These are phyloP conservation scores for Artibeus jamaicensis DNA, from an alignment of 2,797 vertebrate genomes.

Conservation along the genomic window DNA sequence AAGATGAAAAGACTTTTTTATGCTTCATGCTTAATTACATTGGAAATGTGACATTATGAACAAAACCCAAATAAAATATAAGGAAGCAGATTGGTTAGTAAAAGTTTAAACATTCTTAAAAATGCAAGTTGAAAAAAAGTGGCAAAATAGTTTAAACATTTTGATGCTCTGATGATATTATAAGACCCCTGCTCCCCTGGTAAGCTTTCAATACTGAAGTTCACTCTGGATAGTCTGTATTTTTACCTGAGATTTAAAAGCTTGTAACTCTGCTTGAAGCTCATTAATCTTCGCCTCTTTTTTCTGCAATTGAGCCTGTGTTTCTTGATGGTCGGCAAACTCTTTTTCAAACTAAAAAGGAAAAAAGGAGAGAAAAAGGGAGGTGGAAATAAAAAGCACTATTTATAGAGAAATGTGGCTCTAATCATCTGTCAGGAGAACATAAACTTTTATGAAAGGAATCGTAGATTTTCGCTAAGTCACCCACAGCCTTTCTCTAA, in stretches of 20 bases:
- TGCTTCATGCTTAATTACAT: conserved; percentile 88
- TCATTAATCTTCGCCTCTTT: conserved; percentile 91
- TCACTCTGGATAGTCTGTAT: conserved; percentile 54
- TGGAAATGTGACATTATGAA: conserved; percentile 76
- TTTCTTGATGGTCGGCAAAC: conserved; percentile 93
- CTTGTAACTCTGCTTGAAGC: conserved; percentile 91
- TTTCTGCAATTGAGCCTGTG: conserved; percentile 90
- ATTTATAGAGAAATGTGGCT: conserved; percentile 50
- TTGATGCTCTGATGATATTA: background rate
- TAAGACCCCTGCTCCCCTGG: conserved; percentile 43
- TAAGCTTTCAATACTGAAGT: conserved; percentile 52
- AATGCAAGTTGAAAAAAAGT: conserved; percentile 49
- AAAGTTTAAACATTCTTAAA: conserved; percentile 47
- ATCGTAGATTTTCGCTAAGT: conserved; percentile 35
- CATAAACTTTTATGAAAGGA: conserved; percentile 40
- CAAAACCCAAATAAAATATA: conserved; percentile 77
- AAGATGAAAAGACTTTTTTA: conserved; percentile 81
- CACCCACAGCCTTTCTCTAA: background rate
- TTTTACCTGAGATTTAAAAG: conserved; percentile 92
- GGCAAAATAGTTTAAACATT: conserved; percentile 51
- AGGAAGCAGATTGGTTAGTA: conserved; percentile 76
- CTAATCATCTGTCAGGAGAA: conserved; percentile 48
- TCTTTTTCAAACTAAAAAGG: conserved; percentile 93
- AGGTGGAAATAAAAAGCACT: conserved; percentile 40
- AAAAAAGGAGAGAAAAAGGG: background rate